These are phyloP conservation scores for Triops cancriformis DNA, from an alignment of 1,140 invertebrate species.

Conservation along the genomic window DNA sequence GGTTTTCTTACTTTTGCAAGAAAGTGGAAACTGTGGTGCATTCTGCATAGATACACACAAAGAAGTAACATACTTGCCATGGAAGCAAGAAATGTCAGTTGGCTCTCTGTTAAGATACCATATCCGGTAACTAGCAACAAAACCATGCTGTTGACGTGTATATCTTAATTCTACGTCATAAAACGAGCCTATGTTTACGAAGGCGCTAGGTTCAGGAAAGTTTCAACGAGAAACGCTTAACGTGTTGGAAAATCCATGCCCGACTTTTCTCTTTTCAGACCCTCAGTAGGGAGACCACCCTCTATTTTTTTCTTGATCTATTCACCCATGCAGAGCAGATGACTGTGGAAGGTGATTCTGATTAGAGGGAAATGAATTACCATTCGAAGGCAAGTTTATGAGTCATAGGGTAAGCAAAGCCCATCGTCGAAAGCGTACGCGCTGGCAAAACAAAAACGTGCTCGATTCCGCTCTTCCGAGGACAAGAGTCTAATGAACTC, in stretches of 20 bases:
- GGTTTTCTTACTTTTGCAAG: too few species aligned
- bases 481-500: not conserved
- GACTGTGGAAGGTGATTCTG: not conserved
- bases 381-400: not conserved
- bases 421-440: not conserved
- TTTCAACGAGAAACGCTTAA: slow-evolving; percentile 14
- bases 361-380: not conserved
- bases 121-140: not conserved
- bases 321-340: not conserved
- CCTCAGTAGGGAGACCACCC: not conserved
- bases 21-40: too few species aligned
- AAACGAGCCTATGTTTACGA: not conserved
- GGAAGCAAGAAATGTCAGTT: not conserved
- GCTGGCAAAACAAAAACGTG: not conserved
- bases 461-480: not conserved
- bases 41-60: too few species aligned
- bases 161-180: not conserved
- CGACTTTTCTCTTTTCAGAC: not conserved
- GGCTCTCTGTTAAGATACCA: not conserved
- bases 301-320: not conserved
- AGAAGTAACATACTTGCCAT: not conserved
- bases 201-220: not conserved
- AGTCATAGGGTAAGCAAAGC: not conserved
- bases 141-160: not conserved
- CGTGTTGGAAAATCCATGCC: not conserved